These are phyloP conservation scores for Tanypteryx hageni DNA, from an alignment of 2,888 invertebrate species.

Conservation along the genomic window DNA sequence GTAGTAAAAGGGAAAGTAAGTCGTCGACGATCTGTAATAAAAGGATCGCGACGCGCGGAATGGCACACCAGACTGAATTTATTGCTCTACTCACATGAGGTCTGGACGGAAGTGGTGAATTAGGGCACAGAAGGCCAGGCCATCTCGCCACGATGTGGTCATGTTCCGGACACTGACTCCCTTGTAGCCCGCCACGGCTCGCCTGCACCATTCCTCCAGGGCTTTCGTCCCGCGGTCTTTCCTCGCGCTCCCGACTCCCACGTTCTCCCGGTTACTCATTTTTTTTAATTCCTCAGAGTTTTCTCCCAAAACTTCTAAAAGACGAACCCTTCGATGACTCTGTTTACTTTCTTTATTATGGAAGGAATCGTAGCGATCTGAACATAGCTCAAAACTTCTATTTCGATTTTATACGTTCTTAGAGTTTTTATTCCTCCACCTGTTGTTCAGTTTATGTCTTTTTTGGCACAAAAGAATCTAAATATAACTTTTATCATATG, in stretches of 20 bases:
- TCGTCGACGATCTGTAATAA: neutral
- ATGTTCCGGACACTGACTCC: constrained; percentile 95
- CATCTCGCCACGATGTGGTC: constrained; percentile 97
- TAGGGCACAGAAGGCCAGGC: constrained; percentile 96
- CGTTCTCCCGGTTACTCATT: constrained; percentile 41
- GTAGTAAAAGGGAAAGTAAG: constrained; percentile 50
- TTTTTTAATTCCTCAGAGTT: neutral
- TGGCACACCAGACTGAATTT: constrained; percentile 36
- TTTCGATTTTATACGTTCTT: too few relatives aligned
- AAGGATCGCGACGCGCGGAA: constrained; percentile 15
- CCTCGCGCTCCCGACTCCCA: constrained; percentile 79
- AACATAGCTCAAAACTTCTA: too few relatives aligned
- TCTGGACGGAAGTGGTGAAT: constrained; percentile 97
- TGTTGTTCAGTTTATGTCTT: too few relatives aligned
- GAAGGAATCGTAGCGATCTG: too few relatives aligned
- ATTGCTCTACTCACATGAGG: constrained; percentile 87
- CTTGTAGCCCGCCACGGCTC: constrained; percentile 91
- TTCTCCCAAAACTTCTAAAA: neutral
- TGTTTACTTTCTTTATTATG: too few relatives aligned
- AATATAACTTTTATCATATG: too few relatives aligned
- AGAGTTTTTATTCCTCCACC: too few relatives aligned
- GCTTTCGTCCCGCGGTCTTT: constrained; percentile 87
- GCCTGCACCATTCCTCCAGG: constrained; percentile 94
- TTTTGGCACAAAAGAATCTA: too few relatives aligned
- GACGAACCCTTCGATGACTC: neutral